Base-by-base conservation (phyloP, 2,888 invertebrate species). In the Hydriomena furcata region DNA sequence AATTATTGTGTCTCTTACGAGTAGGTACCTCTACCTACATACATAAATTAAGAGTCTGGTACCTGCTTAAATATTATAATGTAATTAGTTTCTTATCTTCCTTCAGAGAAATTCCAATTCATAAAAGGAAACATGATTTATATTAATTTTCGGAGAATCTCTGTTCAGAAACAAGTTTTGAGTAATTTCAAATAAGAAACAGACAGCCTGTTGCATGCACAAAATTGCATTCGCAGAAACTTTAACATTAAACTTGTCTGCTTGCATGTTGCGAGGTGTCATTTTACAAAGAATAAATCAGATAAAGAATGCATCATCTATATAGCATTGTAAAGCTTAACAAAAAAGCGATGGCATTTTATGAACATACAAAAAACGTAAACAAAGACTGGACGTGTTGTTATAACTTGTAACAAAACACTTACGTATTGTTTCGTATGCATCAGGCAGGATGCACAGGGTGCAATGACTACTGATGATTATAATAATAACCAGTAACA, bases 191-290 rank as follows among this genome's bases (percentile, higher is more conserved):
- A 56, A 58, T 42, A 56, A 61, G 40, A 51, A 61, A 52, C 45
- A 30, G 47, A 36, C 12, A 23, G 10, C 28, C 25, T 13, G 10
- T 31, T 34, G 38, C 47, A 36, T 31, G 35, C 12, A 38, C 53
- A 40, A 55, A 62, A 63, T 61, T 52, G 50, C 57, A 65, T 71
- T 68, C 71, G 43, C 42, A 51, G 71, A 68, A 71, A 54, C 17
- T n/a, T n/a, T n/a, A n/a, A n/a, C 13, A 36, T 17, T 17, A 2
- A n/a, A 17, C 4, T 12, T 55, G 58, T 52, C 41, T 38, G 49
- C 38, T 52, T 49, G 57, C 60, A 60, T 37, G 53, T 55, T 51
- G 55, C 27, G 41, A 38, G 41, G 49, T 61, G 44, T 55, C 43
- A n/a, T n/a, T n/a, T n/a, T n/a, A n/a, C n/a, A n/a, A n/a, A n/a